These are phyloP conservation scores for Fundulus diaphanus DNA, from an alignment of 2,797 vertebrate species.

Conservation along the genomic window DNA sequence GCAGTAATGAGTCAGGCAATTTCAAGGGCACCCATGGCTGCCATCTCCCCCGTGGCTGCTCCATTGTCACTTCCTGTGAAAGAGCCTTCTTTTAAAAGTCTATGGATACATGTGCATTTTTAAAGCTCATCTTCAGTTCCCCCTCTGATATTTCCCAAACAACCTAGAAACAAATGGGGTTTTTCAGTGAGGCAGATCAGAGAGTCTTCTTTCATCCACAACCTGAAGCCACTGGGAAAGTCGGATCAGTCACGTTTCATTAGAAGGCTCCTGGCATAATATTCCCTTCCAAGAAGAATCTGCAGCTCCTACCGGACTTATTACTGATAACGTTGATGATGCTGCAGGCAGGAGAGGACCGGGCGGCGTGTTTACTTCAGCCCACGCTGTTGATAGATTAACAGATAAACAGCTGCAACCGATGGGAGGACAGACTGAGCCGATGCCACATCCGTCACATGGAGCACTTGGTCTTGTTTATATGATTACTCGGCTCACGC, in stretches of 20 bases:
- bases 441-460: slow-evolving; percentile 15
- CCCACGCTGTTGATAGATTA: slow-evolving; percentile 36
- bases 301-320: slow-evolving; percentile 36
- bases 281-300: slow-evolving; percentile 42
- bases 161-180: slow-evolving; percentile 42
- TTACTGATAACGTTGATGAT: slow-evolving; percentile 43
- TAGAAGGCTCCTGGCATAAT: slow-evolving; percentile 52
- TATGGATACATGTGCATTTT: not conserved
- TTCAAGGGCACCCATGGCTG: slow-evolving; percentile 78
- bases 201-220: slow-evolving; percentile 49
- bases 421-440: slow-evolving; percentile 31
- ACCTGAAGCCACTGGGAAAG: slow-evolving; percentile 58
- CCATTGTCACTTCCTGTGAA: slow-evolving; percentile 32
- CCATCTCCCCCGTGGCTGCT: slow-evolving; percentile 67
- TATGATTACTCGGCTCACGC: slow-evolving; percentile 48
- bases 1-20: slow-evolving; percentile 81
- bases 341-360: slow-evolving; percentile 31
- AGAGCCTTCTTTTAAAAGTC: slow-evolving; percentile 26
- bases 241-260: slow-evolving; percentile 63
- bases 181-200: slow-evolving; percentile 44
- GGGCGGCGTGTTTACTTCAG: slow-evolving; percentile 39
- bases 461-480: slow-evolving; percentile 51
- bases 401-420: slow-evolving; percentile 46
- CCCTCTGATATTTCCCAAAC: slow-evolving; percentile 18
- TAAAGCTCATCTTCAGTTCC: slow-evolving; percentile 1